Base-by-base conservation (phyloP, 1,140 invertebrate genomes). In the Magallana gigas region DNA sequence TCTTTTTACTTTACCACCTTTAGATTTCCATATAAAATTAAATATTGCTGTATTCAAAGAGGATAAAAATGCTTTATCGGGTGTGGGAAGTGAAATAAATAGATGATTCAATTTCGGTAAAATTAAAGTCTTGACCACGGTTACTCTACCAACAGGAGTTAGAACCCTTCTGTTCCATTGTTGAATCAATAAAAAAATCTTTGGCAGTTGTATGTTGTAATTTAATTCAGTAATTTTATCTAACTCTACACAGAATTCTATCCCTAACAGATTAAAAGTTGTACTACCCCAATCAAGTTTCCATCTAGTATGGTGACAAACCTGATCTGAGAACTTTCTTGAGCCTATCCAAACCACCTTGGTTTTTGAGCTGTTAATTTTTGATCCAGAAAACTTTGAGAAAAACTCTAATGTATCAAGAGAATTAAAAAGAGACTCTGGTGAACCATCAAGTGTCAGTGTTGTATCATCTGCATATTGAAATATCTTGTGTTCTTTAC, bases 381-480 rank as follows among this genome's bases (percentile, higher is more conserved):
- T 85, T 57, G 85, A 58, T 8, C 87, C 84, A 64, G 87, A 88
- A 1, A 57, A 8, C 23, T 82, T 71, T 83, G 87, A 57, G 83
- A 76, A 85, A 1, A 14, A 68, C 18, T 89, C 83, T 6, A 85
- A n/a, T 1, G n/a, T 48, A 36, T 14, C 6, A 6, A 89, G 29
- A 58, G 83, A 23, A 83, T 80, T 16, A 11, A 68, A 57, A 57
- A 89, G 56, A n/a, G 88, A 87, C 18, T 83, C 29, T 85, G 80
- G 48, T 57, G 71, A 76, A 18, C 85, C 85, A 87, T 87, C 68
- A n/a, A 85, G 29, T 18, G 83, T 76, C 16, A 89, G 48, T 18
- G 82, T 36, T 29, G 84, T 90, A 48, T 90, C 89, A 68, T 90
- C 87, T 7, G 81, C 87, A 85, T 86, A 90, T 23, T 88, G 87